Evolutionary conservation across 2,888 invertebrate genomes (phyloP).

Genomic region (Hypsopygia costalis): DNA sequence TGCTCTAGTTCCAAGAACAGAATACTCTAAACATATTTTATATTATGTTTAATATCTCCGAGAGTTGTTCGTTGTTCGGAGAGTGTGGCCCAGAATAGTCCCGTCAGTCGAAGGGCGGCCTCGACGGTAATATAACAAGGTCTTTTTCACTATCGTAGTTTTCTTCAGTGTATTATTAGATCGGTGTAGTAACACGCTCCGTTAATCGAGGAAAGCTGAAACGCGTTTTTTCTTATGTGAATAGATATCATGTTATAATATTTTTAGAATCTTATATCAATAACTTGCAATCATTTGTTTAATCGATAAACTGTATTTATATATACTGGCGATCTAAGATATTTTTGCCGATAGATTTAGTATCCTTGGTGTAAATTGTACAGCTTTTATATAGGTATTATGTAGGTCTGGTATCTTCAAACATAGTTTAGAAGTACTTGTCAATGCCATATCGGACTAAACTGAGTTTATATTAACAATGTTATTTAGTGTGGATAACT

Average conservation of each 20-base stretch:
- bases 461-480: no score
- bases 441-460: no score
- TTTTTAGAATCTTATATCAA: no score
- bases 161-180: conserved; percentile 20
- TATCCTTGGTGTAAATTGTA: no score
- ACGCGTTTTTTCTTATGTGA: conserved; percentile 1
- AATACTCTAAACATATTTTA: background rate
- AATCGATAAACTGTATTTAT: no score
- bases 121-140: conserved; percentile 22
- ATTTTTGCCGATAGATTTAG: no score
- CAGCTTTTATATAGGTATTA: no score
- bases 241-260: background rate
- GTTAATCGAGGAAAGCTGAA: conserved; percentile 7
- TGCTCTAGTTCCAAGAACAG: background rate
- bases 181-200: conserved; percentile 7
- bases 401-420: no score
- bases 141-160: conserved; percentile 24
- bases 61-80: background rate
- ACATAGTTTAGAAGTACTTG: no score
- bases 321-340: no score
- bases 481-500: no score
- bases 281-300: no score
- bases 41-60: background rate
- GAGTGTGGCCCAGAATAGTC: conserved; percentile 12
- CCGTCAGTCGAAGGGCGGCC: conserved; percentile 17